Percentiles rank a stretch among this genome's conserved stretches.
These are phyloP conservation scores for Stichodactyla helianthus DNA, from an alignment of 64 coral and sea anemone genomes.

Conservation along the genomic window DNA sequence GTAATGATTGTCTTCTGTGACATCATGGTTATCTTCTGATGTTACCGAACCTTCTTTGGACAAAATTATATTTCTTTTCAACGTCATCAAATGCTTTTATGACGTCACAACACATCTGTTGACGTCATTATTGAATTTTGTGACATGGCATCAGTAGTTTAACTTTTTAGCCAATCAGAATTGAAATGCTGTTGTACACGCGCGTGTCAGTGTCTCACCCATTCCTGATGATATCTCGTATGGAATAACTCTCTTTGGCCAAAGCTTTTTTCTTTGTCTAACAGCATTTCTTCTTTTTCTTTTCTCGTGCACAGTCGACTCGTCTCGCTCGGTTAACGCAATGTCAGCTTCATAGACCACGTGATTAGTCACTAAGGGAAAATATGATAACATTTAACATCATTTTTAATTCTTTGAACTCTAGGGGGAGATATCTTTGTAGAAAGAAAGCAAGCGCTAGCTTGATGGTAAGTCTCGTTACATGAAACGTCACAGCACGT, in stretches of 20 bases:
- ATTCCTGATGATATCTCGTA: conserved; percentile 52
- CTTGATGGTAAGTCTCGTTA: no score
- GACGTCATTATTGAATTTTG: no score
- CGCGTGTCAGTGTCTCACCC: neutral
- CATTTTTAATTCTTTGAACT: neutral
- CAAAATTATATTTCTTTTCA: no score
- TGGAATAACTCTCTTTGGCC: conserved; percentile 45
- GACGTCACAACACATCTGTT: no score
- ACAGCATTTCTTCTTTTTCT: conserved; percentile 47
- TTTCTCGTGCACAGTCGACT: conserved; percentile 7
- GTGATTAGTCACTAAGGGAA: conserved; percentile 22
- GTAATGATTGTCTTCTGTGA: neutral
- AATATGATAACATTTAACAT: neutral
- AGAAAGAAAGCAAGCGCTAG: no score
- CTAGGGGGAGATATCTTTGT: no score
- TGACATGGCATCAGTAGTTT: no score
- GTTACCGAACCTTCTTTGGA: no score
- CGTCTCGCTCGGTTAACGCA: conserved; percentile 50
- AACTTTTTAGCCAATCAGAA: neutral
- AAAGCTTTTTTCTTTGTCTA: conserved; percentile 53
- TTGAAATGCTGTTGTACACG: neutral
- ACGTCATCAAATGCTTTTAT: no score
- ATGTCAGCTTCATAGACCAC: conserved; percentile 61
- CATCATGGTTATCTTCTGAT: no score
- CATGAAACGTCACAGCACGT: no score